Evolutionary conservation across 2,797 vertebrate species (phyloP).

Genomic region (Parauchenoglanis ngamensis): DNA sequence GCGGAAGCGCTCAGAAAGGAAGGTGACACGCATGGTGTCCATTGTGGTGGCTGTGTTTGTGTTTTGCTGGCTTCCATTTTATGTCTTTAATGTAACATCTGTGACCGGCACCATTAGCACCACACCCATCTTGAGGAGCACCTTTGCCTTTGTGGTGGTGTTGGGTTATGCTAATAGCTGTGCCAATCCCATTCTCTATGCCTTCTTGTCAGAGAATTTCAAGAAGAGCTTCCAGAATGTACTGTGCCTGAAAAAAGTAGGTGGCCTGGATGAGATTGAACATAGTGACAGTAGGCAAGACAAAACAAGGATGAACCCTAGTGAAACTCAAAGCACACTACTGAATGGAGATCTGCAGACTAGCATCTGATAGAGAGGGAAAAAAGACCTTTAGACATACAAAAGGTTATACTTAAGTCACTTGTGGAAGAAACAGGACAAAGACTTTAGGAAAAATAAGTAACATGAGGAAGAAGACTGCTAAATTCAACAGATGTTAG

Average conservation of each 20-base stretch:
- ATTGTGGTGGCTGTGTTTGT: conserved; percentile 95
- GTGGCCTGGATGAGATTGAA: conserved; percentile 85
- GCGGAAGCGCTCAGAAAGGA: conserved; percentile 91
- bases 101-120: conserved; percentile 87
- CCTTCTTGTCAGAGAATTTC: conserved; percentile 96
- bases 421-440: conserved; percentile 8
- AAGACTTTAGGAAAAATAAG: neutral
- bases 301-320: conserved; percentile 88
- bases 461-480: neutral
- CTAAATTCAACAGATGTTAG: neutral
- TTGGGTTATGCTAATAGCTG: conserved; percentile 96
- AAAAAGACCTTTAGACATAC: neutral
- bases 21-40: conserved; percentile 96
- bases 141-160: conserved; percentile 93
- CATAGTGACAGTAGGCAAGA: conserved; percentile 91
- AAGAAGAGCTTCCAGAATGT: conserved; percentile 99
- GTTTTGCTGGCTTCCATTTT: conserved; percentile 97
- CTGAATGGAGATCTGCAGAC: conserved; percentile 83
- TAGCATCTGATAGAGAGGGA: conserved; percentile 70
- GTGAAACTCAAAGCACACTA: conserved; percentile 72
- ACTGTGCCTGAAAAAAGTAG: conserved; percentile 87
- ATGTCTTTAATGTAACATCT: conserved; percentile 93
- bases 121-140: conserved; percentile 88
- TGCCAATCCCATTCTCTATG: conserved; percentile 95
- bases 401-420: neutral